Evolutionary conservation across 2,113 vertebrate species (phyloP), one percentile per base, ranked within the genome.

Genomic region (Epinephelus fuscoguttatus): DNA sequence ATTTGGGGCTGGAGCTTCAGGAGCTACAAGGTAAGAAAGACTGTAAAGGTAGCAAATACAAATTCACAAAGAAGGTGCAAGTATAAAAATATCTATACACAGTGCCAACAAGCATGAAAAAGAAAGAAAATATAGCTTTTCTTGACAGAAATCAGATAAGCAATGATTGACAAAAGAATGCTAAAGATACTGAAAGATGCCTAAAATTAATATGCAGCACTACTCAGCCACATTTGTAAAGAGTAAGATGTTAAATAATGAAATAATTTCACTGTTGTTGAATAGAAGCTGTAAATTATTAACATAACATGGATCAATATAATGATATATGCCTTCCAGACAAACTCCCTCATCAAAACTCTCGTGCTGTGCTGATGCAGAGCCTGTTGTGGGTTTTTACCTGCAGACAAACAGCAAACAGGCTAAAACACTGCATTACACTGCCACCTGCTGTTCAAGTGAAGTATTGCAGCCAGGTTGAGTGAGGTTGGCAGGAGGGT

Each of bases 401-500:
- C 25, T 79, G 55, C 10, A 17, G 18, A 42, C 12, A 15, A 6
- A 14, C 40, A 23, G 7, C 13, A 53, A 70, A 33, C 21, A 45
- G 62, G 59, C 19, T 55, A 1, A 40, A 89, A 25, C n/a, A 78
- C 33, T 86, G 76, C 87, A 52, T 70, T 73, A 45, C 71, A 87
- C 79, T 85, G 71, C 87, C 92, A 71, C 74, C 90, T 88, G 64
- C 69, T 80, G 93, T 1, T 56, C 23, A 49, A 6, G 4, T 11
- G 0, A 6, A 2, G 56, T 15, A 88, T 23, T 81, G 75, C 81
- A 81, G 14, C 0, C 25, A 18, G 0, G 33, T 12, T 15, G 10
- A 56, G 9, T 3, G 6, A 21, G 0, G 4, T 18, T 53, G 23
- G 4, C 21, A 27, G 10, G 3, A 15, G 25, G 27, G 21, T 9